These are phyloP conservation scores for Micronycteris hirsuta DNA, from an alignment of 2,113 vertebrate genomes.

Conservation along the genomic window DNA sequence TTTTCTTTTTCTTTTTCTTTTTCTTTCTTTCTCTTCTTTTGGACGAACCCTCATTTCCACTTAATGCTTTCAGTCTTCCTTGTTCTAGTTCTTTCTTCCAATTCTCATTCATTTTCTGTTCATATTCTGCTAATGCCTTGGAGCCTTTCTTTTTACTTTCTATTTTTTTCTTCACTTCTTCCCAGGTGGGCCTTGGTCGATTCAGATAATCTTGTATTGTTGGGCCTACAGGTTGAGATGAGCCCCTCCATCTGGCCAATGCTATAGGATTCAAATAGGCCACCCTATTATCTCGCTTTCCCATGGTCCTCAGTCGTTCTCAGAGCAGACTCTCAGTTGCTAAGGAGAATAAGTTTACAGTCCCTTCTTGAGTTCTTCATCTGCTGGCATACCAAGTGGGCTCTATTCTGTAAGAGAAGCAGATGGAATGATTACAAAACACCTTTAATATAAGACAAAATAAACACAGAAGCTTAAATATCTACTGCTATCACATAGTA, in stretches of 20 bases:
- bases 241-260: constrained; percentile 90
- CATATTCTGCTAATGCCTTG: constrained; percentile 94
- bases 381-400: background rate
- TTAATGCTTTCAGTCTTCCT: constrained; percentile 89
- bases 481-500: background rate
- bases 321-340: background rate
- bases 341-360: background rate
- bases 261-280: constrained; percentile 97
- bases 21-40: constrained; percentile 93
- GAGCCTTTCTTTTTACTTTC: constrained; percentile 98
- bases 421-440: background rate
- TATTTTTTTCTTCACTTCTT: constrained; percentile 96
- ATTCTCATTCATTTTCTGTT: constrained; percentile 97
- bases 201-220: constrained; percentile 97
- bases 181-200: constrained; percentile 95
- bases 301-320: constrained; percentile 79
- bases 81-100: constrained; percentile 95
- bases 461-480: background rate
- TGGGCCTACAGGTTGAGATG: constrained; percentile 85
- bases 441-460: background rate
- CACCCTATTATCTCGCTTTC: constrained; percentile 91
- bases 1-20: constrained; percentile 95
- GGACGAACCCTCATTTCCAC: constrained; percentile 82
- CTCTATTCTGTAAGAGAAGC: constrained; percentile 39
- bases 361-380: background rate